These are phyloP conservation scores for Schizopygopsis malacanthus DNA, from an alignment of 2,797 vertebrate genomes.

Conservation along the genomic window DNA sequence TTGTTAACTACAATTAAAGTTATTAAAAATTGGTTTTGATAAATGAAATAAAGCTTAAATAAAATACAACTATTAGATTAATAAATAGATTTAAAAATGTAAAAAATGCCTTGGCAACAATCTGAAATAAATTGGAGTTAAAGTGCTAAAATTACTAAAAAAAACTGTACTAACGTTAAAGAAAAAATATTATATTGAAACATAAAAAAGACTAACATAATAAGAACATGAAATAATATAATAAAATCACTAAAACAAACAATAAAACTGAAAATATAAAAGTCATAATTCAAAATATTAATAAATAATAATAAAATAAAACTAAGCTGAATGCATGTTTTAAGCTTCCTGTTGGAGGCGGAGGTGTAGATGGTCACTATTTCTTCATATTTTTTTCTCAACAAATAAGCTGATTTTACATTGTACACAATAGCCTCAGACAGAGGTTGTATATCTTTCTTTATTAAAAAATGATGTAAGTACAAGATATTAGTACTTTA, in stretches of 20 bases:
- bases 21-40: neutral
- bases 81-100: neutral
- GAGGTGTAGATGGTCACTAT: neutral
- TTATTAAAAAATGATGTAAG: slow-evolving; percentile 4
- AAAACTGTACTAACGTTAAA: too few relatives aligned
- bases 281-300: neutral
- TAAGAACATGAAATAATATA: neutral
- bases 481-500: neutral
- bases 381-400: neutral
- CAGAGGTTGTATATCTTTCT: neutral
- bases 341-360: neutral
- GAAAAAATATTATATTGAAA: neutral
- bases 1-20: neutral
- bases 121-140: neutral
- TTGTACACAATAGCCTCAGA: neutral
- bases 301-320: neutral
- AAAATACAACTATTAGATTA: neutral
- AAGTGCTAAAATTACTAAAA: neutral
- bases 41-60: neutral
- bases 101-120: neutral
- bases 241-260: neutral
- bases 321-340: neutral
- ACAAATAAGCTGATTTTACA: neutral
- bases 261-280: neutral
- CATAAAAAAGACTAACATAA: neutral